Conservation (phyloP, 2,888 invertebrate genomes). For the Sesia apiformis region DNA sequence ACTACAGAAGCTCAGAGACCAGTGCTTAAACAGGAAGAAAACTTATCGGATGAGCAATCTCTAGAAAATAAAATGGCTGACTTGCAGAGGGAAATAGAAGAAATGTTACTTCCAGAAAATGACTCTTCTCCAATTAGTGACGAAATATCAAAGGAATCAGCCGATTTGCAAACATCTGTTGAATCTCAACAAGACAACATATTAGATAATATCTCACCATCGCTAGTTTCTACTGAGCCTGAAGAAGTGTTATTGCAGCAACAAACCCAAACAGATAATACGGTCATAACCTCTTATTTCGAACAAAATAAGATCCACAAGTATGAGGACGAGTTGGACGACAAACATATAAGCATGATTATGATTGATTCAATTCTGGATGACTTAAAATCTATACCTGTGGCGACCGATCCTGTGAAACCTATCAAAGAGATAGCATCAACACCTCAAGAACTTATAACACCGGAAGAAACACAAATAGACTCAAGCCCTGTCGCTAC, state of each 20-base stretch:
- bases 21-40: conserved; percentile 17
- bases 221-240: conserved; percentile 48
- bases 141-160: conserved; percentile 43
- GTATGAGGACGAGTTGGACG: conserved; percentile 22
- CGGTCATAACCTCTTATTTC: not conserved
- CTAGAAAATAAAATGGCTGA: conserved; percentile 67
- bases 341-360: conserved; percentile 39
- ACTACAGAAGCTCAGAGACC: conserved; percentile 15
- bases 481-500: conserved; percentile 9
- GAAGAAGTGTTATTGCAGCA: conserved; percentile 18
- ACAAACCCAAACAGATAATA: conserved; percentile 8
- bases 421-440: conserved; percentile 13
- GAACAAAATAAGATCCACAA: not conserved
- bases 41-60: conserved; percentile 46
- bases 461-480: conserved; percentile 25
- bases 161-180: conserved; percentile 35
- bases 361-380: conserved; percentile 40
- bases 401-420: conserved; percentile 16
- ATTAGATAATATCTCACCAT: conserved; percentile 43
- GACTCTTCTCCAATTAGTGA: conserved; percentile 53
- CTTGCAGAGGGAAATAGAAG: conserved; percentile 65
- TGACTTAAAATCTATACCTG: conserved; percentile 28
- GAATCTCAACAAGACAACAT: conserved; percentile 46
- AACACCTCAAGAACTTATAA: conserved; percentile 18
- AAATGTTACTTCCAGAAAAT: conserved; percentile 62